Percentiles rank a stretch among this genome's conserved stretches.
phyloP scores from a whole-genome alignment of 2,888 invertebrate species.

The Scotopteryx bipunctaria region DNA sequence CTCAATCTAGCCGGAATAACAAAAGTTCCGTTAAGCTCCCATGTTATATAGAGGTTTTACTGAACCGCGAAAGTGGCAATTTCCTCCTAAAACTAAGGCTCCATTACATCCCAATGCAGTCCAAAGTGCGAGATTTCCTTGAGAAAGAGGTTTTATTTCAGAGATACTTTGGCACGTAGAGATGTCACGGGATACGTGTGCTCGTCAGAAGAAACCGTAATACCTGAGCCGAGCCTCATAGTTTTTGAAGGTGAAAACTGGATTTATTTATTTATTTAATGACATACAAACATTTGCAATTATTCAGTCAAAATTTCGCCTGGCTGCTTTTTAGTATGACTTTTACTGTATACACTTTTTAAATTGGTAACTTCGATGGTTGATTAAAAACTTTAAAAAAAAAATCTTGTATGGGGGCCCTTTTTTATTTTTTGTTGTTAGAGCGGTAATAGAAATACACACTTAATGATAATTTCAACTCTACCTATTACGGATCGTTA shows the following conservation, averaged over 20 bases:
- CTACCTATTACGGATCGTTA: too few relatives aligned
- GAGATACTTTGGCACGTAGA: constrained; percentile 56
- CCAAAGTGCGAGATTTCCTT: constrained; percentile 46
- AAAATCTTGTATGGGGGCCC: too few relatives aligned
- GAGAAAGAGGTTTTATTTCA: constrained; percentile 49
- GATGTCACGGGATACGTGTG: constrained; percentile 44
- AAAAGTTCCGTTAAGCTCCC: constrained; percentile 21
- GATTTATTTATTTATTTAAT: too few relatives aligned
- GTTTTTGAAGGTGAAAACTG: neutral
- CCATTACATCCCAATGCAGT: constrained; percentile 46
- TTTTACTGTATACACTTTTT: too few relatives aligned
- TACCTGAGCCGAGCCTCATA: neutral
- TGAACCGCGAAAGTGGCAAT: constrained; percentile 40
- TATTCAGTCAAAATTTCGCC: too few relatives aligned
- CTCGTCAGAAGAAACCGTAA: constrained; percentile 22
- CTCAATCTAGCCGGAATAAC: constrained; percentile 19
- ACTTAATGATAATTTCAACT: too few relatives aligned
- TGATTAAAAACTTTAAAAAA: too few relatives aligned
- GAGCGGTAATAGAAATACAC: too few relatives aligned
- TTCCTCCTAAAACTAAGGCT: constrained; percentile 40
- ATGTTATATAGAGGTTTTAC: constrained; percentile 25
- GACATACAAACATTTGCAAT: too few relatives aligned
- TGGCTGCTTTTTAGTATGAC: too few relatives aligned
- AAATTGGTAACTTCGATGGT: too few relatives aligned
- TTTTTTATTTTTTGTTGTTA: too few relatives aligned